Evolutionary conservation across 2,888 invertebrate species (phyloP).

Genomic region (Dendrolimus pini): DNA sequence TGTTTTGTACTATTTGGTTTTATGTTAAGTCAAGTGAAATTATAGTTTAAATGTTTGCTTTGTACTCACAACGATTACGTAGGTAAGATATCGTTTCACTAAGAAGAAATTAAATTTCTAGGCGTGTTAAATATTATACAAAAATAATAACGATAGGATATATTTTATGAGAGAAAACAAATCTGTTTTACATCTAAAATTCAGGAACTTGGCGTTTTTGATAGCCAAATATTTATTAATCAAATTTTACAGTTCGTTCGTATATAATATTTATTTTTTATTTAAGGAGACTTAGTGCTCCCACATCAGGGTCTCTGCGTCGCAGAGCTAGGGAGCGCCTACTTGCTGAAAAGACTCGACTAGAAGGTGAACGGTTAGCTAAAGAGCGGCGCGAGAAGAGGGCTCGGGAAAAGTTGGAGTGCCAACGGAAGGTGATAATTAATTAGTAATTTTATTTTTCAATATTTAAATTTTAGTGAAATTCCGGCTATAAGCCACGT

Average conservation of each 20-base stretch:
- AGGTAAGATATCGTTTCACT: constrained; percentile 43
- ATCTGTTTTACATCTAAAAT: neutral
- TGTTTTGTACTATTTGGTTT: constrained; percentile 31
- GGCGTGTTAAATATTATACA: neutral
- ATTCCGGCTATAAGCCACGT: no score
- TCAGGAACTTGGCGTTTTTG: neutral
- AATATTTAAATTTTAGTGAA: no score
- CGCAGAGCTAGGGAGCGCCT: constrained; percentile 48
- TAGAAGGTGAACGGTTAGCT: constrained; percentile 55
- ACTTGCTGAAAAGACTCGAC: constrained; percentile 47
- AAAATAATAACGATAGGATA: no score
- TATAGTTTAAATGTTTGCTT: constrained; percentile 59
- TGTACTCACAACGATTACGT: constrained; percentile 55
- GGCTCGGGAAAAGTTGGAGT: constrained; percentile 39
- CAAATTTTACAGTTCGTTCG: neutral
- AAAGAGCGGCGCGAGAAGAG: constrained; percentile 40
- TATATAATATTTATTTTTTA: neutral
- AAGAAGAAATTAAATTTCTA: constrained; percentile 16
- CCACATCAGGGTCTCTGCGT: constrained; percentile 56
- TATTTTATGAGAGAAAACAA: no score
- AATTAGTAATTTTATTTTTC: neutral
- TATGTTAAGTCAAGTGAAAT: constrained; percentile 48
- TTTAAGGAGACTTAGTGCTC: constrained; percentile 51
- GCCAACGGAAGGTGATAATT: constrained; percentile 45
- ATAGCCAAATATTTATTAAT: neutral